Evolutionary conservation across 2,113 vertebrate genomes (phyloP), one percentile per base, ranked within the genome.

Genomic region (Tragelaphus strepsiceros): DNA sequence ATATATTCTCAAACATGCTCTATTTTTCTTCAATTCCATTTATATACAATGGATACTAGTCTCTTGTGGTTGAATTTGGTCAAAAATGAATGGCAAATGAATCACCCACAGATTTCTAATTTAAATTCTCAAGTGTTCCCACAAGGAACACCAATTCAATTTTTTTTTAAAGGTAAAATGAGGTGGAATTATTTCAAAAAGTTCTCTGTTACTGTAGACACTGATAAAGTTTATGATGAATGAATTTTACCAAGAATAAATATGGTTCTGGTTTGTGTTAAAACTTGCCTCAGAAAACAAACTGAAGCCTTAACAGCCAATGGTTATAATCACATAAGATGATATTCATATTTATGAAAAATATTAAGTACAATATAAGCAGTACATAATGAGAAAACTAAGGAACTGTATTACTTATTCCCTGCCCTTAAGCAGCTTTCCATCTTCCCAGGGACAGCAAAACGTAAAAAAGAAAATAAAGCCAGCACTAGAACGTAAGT

Each of bases 381-480:
- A 67, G 51, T 91, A 87, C 53, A 71, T 62, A 95, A 95, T 7
- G 43, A 93, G 39, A 93, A 91, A 56, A 62, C 5, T 58, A 74
- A 88, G 86, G 56, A 95, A 96, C 53, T 54, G 80, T 30, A 71
- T 88, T 56, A 67, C 19, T 77, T 88, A 89, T 81, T 88, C 12
- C 28, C 49, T 91, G 39, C 24, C 82, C 77, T 81, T 93, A 93
- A 88, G 61, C 39, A 35, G 51, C 8, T 86, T 28, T 56, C 62
- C 82, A 46, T 93, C 94, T 95, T 93, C 83, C 88, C 64, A 81
- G 26, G n/a, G 21, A 92, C 46, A 96, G 61, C 9, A 96, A 97
- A 96, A 74, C 30, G 88, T 39, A 39, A 90, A 96, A 94, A 94
- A n/a, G 58, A 93, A 98, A 96, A 96, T 80, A 97, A 96, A 95